These are phyloP conservation scores for Rhizomys pruinosus DNA, from an alignment of 2,113 vertebrate species.

Conservation along the genomic window DNA sequence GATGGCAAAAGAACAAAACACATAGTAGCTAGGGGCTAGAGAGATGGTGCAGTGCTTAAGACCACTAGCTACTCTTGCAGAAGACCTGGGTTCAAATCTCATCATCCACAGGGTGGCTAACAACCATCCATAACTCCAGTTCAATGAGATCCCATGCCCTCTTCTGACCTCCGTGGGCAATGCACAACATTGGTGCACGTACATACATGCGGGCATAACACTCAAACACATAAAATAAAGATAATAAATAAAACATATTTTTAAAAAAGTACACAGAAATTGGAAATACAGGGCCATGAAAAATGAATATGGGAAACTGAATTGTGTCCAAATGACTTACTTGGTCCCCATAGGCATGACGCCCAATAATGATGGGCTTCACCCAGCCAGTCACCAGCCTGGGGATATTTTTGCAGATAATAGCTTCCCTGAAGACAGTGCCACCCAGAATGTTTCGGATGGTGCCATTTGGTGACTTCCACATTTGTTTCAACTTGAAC, in stretches of 20 bases:
- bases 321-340: slow-evolving; percentile 84
- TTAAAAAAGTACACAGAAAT: not conserved
- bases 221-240: not conserved
- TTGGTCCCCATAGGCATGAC: slow-evolving; percentile 98
- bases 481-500: slow-evolving; percentile 98
- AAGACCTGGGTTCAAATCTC: no score
- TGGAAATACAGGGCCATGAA: not conserved
- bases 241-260: not conserved
- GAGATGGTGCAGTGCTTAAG: no score
- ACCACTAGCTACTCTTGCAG: no score
- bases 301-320: not conserved
- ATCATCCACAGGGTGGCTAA: no score
- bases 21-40: no score
- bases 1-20: not conserved
- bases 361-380: slow-evolving; percentile 98
- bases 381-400: slow-evolving; percentile 95
- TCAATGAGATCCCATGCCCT: no score
- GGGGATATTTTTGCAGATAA: slow-evolving; percentile 98
- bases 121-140: no score
- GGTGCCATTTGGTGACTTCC: slow-evolving; percentile 98
- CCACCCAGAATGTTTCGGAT: slow-evolving; percentile 98
- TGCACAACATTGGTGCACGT: no score
- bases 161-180: no score
- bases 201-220: no score
- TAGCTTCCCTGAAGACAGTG: slow-evolving; percentile 98